Conservation (phyloP, 2,113 vertebrate species). For the Dipodomys ordii region DNA sequence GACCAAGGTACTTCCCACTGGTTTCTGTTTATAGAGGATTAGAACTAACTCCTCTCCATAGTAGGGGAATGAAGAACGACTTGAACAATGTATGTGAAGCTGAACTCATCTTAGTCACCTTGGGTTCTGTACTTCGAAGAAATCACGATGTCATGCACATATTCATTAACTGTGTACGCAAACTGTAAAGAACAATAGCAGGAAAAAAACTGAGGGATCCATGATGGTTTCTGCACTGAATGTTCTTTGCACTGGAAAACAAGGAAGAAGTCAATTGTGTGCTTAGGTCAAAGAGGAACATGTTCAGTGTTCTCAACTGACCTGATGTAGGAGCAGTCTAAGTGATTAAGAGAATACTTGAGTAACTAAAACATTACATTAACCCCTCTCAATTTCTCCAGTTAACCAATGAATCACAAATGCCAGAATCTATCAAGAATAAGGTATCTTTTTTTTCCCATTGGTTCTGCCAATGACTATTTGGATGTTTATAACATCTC, state of each 20-base stretch:
- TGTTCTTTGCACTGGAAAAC: not conserved
- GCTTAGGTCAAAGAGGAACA: not conserved
- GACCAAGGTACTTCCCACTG: not conserved
- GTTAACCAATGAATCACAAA: accelerated
- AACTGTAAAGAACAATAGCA: not conserved
- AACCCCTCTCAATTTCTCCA: not conserved
- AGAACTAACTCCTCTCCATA: no score
- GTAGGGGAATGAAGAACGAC: no score
- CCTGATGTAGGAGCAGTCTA: accelerated
- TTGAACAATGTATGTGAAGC: not conserved
- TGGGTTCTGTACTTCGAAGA: not conserved
- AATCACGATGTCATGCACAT: not conserved
- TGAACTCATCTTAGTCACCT: no score
- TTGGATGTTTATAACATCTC: no score
- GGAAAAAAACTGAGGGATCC: not conserved
- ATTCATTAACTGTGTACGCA: not conserved
- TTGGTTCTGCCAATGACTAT: no score
- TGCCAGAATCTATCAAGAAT: accelerated
- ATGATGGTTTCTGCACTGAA: not conserved
- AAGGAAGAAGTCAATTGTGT: not conserved
- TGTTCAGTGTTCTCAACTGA: not conserved
- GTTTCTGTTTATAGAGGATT: not conserved
- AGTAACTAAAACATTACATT: no score
- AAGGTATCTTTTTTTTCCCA: no score
- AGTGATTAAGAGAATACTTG: not conserved